These are phyloP conservation scores for Dicerorhinus sumatrensis DNA, from an alignment of 2,113 vertebrate genomes.

Conservation along the genomic window DNA sequence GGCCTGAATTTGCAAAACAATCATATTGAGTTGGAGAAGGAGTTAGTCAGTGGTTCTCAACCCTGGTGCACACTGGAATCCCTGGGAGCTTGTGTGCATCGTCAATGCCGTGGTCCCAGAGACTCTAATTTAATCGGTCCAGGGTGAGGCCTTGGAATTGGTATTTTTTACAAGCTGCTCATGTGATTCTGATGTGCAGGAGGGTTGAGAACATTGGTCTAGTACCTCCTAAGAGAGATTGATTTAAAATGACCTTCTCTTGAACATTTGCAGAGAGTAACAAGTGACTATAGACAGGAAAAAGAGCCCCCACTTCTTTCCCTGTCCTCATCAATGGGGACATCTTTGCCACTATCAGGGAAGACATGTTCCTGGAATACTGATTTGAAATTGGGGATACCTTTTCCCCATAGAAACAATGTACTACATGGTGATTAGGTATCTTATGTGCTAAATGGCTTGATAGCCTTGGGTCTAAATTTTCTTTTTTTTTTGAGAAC, in stretches of 20 bases:
- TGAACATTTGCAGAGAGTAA: neutral
- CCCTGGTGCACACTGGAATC: fast-evolving
- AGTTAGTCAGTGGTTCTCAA: neutral
- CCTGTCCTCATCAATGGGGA: neutral
- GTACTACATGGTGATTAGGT: neutral
- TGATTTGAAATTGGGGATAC: neutral
- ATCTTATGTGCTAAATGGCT: neutral
- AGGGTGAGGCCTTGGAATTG: neutral
- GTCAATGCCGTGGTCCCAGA: neutral
- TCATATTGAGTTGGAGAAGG: too few relatives aligned
- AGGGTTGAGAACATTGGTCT: neutral
- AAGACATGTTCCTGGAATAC: neutral
- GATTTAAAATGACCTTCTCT: neutral
- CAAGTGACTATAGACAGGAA: neutral
- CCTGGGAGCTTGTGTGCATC: too few relatives aligned
- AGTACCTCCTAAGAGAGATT: neutral
- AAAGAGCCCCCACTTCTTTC: neutral
- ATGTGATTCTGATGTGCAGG: neutral
- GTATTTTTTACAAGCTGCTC: neutral
- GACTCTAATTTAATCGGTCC: neutral
- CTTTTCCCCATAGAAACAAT: neutral
- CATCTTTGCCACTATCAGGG: neutral
- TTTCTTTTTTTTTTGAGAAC: conserved; percentile 13
- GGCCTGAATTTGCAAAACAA: neutral
- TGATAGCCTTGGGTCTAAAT: neutral